These are phyloP conservation scores for Drosophila seguyi DNA, from an alignment of 1,140 invertebrate species.

Conservation along the genomic window DNA sequence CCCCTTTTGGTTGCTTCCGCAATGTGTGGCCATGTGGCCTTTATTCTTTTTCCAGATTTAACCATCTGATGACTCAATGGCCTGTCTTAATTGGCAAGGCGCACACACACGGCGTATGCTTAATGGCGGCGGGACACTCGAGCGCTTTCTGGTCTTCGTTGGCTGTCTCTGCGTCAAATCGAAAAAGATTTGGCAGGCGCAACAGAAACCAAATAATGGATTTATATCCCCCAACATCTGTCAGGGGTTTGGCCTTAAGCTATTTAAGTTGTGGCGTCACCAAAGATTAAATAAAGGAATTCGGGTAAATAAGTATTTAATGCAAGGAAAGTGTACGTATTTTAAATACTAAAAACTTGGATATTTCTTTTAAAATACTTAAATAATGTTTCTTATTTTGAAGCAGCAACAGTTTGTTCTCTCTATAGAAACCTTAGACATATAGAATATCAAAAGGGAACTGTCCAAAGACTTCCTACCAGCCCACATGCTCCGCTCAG, in stretches of 20 bases:
- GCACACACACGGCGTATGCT: slow-evolving; percentile 47
- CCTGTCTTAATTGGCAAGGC: slow-evolving; percentile 48
- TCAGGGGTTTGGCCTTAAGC: slow-evolving; percentile 13
- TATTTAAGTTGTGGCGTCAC: slow-evolving; percentile 29
- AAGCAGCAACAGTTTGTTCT: background rate
- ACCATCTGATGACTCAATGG: slow-evolving; percentile 52
- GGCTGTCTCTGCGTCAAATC: slow-evolving; percentile 34
- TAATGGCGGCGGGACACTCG: slow-evolving; percentile 35
- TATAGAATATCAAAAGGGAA: slow-evolving; percentile 16
- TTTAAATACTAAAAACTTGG: no score
- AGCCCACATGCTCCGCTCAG: slow-evolving; percentile 21
- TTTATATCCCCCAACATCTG: slow-evolving; percentile 35
- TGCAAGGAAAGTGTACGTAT: background rate
- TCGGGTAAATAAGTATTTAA: background rate
- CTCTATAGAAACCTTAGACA: no score
- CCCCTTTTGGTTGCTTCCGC: slow-evolving; percentile 5
- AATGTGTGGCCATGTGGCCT: slow-evolving; percentile 40
- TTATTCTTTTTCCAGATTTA: slow-evolving; percentile 25
- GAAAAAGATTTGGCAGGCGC: slow-evolving; percentile 25
- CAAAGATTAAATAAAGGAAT: slow-evolving; percentile 5
- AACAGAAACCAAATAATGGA: background rate
- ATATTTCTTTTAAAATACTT: no score
- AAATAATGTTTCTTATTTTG: background rate
- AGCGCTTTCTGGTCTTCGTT: slow-evolving; percentile 39
- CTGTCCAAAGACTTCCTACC: slow-evolving; percentile 45